These are phyloP conservation scores for Empidonax traillii DNA, from an alignment of 2,113 vertebrate species.

Conservation along the genomic window DNA sequence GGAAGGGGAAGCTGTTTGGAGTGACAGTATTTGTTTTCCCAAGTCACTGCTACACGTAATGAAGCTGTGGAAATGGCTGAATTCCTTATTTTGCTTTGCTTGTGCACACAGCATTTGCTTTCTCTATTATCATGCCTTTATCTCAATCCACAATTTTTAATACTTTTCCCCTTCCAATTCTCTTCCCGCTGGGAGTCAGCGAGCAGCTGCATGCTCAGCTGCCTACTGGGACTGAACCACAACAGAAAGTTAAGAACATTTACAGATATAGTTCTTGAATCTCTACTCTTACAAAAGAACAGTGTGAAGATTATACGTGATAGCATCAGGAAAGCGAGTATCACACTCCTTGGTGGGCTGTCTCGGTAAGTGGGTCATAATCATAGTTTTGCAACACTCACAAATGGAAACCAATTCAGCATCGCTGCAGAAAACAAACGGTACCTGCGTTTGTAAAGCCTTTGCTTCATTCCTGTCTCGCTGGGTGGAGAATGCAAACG, in stretches of 20 bases:
- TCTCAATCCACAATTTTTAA: not conserved
- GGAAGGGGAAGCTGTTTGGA: not conserved
- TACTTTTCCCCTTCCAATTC: not conserved
- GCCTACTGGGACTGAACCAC: not conserved
- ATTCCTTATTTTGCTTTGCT: not conserved
- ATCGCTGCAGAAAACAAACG: not conserved
- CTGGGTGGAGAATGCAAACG: not conserved
- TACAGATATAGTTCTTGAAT: not conserved
- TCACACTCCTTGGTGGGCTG: not conserved
- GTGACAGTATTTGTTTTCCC: not conserved
- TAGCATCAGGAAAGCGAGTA: not conserved
- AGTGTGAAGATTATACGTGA: not conserved
- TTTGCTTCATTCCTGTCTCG: not conserved
- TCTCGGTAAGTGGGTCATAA: not conserved
- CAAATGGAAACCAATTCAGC: not conserved
- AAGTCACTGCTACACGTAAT: not conserved
- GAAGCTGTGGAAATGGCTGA: not conserved
- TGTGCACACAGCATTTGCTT: not conserved
- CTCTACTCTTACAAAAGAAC: not conserved
- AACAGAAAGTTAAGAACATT: not conserved
- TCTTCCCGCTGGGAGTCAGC: not conserved
- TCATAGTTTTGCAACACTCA: not conserved
- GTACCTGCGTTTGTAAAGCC: slow-evolving; percentile 65
- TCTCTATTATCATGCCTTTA: not conserved
- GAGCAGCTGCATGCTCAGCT: not conserved